These are phyloP conservation scores for Lamprologus speciosus DNA, from an alignment of 2,113 vertebrate genomes.

Conservation along the genomic window DNA sequence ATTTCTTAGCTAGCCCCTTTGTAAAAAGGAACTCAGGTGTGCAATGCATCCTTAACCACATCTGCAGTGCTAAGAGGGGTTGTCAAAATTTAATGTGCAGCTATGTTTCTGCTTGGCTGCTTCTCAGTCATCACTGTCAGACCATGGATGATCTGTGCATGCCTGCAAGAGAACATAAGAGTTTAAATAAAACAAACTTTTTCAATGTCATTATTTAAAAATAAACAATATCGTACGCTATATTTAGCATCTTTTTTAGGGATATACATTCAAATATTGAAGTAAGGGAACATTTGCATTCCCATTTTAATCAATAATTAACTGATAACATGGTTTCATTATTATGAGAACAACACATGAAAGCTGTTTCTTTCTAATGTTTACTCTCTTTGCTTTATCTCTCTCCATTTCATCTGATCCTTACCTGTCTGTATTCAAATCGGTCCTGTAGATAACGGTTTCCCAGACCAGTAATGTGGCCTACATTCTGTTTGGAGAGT, in stretches of 20 bases:
- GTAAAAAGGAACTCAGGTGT: background rate
- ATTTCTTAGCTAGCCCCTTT: background rate
- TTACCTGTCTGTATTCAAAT: constrained; percentile 63
- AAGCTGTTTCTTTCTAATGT: background rate
- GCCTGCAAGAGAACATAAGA: constrained; percentile 1
- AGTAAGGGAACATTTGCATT: background rate
- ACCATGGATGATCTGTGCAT: constrained; percentile 46
- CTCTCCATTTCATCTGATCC: background rate
- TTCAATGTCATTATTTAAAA: background rate
- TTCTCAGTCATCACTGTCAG: constrained; percentile 28
- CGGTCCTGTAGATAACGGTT: constrained; percentile 70
- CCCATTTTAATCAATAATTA: background rate
- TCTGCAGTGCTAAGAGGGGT: background rate
- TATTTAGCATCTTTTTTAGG: background rate
- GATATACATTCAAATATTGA: background rate
- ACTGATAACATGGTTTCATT: background rate
- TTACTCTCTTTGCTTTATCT: background rate
- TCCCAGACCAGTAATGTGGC: constrained; percentile 79
- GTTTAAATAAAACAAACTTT: background rate
- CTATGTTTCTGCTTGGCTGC: background rate
- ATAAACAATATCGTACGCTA: background rate
- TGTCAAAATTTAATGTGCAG: background rate
- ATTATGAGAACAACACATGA: background rate
- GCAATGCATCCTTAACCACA: background rate
- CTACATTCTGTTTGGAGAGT: constrained; percentile 67